These are phyloP conservation scores for Crepidodera aurea DNA, from an alignment of 2,888 invertebrate species.

Conservation along the genomic window DNA sequence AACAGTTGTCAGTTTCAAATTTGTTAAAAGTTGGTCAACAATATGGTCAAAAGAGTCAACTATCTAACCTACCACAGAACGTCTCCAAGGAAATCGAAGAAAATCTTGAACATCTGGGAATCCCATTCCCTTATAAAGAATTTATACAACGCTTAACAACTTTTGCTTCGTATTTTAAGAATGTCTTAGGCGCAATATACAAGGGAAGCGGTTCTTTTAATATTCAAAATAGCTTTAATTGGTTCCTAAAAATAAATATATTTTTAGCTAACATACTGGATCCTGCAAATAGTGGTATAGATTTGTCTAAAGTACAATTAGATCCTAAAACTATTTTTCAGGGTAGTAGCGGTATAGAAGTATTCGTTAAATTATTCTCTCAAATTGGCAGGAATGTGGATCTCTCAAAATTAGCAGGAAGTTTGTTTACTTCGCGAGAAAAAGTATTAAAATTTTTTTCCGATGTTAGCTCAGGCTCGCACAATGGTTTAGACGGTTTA, in stretches of 20 bases:
- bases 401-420: slow-evolving; percentile 1
- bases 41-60: slow-evolving; percentile 9
- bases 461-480: slow-evolving; percentile 24
- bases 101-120: slow-evolving; percentile 3
- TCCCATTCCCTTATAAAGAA: background rate
- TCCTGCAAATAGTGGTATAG: background rate
- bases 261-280: slow-evolving; percentile 14
- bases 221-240: background rate
- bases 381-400: slow-evolving; percentile 20
- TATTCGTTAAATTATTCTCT: slow-evolving; percentile 19
- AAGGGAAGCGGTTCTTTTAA: slow-evolving; percentile 21
- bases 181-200: slow-evolving; percentile 15
- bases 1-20: slow-evolving; percentile 8
- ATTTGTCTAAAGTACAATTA: background rate
- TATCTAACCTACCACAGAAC: background rate
- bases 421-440: slow-evolving; percentile 9
- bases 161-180: slow-evolving; percentile 9
- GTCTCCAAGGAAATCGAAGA: slow-evolving; percentile 1
- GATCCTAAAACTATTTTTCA: slow-evolving; percentile 11
- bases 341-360: slow-evolving; percentile 22
- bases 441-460: slow-evolving; percentile 13
- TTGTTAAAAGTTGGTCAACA: slow-evolving; percentile 19
- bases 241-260: slow-evolving; percentile 21
- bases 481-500: slow-evolving; percentile 32
- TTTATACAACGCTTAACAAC: background rate